Conservation (phyloP, 2,113 vertebrate genomes). For the Oenanthe oenanthe region DNA sequence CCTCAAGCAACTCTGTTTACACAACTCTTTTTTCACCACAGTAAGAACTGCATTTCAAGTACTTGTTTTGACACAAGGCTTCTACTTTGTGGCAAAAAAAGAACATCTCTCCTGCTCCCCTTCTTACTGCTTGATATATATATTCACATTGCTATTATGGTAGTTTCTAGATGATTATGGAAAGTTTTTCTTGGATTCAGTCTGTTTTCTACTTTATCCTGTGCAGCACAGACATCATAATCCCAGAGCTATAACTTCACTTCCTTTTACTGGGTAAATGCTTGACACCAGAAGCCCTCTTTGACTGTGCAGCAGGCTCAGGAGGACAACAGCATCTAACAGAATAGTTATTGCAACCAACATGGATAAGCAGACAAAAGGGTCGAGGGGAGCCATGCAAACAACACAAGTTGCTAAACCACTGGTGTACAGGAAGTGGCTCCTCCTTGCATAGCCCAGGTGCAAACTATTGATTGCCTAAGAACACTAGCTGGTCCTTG, state of each 20-base stretch:
- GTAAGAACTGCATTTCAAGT: background rate
- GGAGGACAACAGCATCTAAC: background rate
- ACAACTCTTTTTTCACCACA: background rate
- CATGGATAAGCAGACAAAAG: background rate
- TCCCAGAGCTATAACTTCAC: background rate
- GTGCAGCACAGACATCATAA: background rate
- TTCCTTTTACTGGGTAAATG: background rate
- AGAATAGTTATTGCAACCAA: background rate
- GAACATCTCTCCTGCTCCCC: fast-evolving
- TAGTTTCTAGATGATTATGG: background rate
- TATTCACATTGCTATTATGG: background rate
- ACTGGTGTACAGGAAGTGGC: background rate
- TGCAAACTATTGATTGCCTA: background rate
- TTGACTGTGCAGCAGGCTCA: background rate
- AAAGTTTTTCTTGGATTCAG: background rate
- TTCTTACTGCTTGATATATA: background rate
- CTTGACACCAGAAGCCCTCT: background rate
- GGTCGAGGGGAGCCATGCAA: background rate
- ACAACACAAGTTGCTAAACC: background rate
- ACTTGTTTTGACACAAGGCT: background rate
- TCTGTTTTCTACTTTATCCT: background rate
- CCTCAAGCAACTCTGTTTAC: background rate
- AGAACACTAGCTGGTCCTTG: background rate
- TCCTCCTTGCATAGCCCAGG: background rate
- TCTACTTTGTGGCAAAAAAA: background rate